These are phyloP conservation scores for Andricus curvator DNA, from an alignment of 2,888 invertebrate genomes.

Conservation along the genomic window DNA sequence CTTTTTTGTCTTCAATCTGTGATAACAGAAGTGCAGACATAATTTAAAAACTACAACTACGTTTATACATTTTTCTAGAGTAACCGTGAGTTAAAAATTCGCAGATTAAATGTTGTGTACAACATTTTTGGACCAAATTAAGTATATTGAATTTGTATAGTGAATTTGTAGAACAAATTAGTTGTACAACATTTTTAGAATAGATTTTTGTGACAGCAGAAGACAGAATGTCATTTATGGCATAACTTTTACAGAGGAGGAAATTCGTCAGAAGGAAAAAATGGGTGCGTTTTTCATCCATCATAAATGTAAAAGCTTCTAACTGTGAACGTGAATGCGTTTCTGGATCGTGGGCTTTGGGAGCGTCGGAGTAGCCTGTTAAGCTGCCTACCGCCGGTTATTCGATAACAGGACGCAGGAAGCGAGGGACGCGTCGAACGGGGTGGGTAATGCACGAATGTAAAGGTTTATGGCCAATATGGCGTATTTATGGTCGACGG, in stretches of 20 bases:
- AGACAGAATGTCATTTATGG: not conserved
- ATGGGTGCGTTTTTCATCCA: not conserved
- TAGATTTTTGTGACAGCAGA: too few species aligned
- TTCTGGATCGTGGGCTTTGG: slow-evolving; percentile 52
- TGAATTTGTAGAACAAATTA: too few species aligned
- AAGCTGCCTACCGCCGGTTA: slow-evolving; percentile 65
- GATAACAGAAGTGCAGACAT: too few species aligned
- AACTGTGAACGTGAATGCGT: slow-evolving; percentile 42
- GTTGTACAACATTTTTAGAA: too few species aligned
- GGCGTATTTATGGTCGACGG: slow-evolving; percentile 72
- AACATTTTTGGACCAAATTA: too few species aligned
- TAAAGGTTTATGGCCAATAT: slow-evolving; percentile 76
- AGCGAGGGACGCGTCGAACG: slow-evolving; percentile 55
- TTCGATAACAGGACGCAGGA: slow-evolving; percentile 66
- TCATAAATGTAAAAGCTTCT: slow-evolving; percentile 16
- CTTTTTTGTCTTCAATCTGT: too few species aligned
- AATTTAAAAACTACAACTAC: too few species aligned
- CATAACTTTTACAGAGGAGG: not conserved
- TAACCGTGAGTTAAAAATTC: too few species aligned
- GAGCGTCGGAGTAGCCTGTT: slow-evolving; percentile 59
- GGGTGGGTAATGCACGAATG: slow-evolving; percentile 74
- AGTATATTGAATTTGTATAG: too few species aligned
- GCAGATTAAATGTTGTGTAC: too few species aligned
- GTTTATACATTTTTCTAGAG: too few species aligned
- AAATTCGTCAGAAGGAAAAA: not conserved